Conservation (phyloP, 2,113 vertebrate genomes). For the Tupaia tana region DNA sequence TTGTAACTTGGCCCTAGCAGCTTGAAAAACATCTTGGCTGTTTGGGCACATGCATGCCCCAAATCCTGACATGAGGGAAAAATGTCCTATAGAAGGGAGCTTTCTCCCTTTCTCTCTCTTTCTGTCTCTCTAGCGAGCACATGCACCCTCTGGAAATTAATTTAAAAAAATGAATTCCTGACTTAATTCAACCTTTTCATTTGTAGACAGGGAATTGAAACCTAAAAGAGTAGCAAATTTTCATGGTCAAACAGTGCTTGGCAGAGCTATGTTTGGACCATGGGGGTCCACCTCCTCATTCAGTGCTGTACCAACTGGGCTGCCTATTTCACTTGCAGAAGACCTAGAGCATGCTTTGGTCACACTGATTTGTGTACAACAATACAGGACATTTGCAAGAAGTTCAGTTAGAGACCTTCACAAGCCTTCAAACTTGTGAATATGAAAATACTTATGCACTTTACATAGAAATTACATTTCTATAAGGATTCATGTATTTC, state of each 20-base stretch:
- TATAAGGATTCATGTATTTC: background rate
- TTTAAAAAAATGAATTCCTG: background rate
- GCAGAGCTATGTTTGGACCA: background rate
- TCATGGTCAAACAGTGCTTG: background rate
- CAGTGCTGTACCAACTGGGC: accelerated
- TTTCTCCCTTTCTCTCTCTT: no score
- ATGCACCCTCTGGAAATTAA: no score
- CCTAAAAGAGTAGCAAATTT: background rate
- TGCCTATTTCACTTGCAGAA: background rate
- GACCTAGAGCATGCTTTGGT: background rate
- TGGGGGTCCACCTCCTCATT: background rate
- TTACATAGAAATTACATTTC: background rate
- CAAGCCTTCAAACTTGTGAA: background rate
- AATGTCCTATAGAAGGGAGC: no score
- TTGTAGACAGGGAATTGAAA: background rate
- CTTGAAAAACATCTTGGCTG: no score
- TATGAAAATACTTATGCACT: background rate
- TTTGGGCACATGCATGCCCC: no score
- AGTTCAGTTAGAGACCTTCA: background rate
- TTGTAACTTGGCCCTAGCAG: no score
- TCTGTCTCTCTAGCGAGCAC: no score
- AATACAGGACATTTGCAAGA: background rate
- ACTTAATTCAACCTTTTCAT: background rate
- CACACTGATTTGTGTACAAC: background rate
- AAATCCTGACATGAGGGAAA: no score